Evolutionary conservation across 2,797 vertebrate species (phyloP).

Genomic region (Xenops minutus): DNA sequence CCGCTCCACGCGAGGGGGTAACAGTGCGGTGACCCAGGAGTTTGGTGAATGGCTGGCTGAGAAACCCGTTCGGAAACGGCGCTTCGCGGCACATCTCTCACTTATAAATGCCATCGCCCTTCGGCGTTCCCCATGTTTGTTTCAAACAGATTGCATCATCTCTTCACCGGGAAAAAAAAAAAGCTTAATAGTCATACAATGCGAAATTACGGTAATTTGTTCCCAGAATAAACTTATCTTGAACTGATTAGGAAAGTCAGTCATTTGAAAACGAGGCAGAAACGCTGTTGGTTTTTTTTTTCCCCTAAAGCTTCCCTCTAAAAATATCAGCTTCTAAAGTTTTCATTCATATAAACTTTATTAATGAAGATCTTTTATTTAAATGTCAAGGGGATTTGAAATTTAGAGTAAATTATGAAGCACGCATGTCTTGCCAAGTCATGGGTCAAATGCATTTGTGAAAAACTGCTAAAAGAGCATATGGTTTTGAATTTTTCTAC

Average conservation of each 20-base stretch:
- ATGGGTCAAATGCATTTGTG: constrained; percentile 84
- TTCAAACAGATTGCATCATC: constrained; percentile 39
- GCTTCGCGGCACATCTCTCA: not conserved
- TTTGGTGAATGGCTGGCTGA: no score
- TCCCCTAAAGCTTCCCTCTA: constrained; percentile 31
- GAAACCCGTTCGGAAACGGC: not conserved
- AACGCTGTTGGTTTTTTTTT: not conserved
- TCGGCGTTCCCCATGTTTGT: constrained; percentile 18
- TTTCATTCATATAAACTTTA: constrained; percentile 84
- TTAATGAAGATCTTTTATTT: constrained; percentile 84
- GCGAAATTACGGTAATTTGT: constrained; percentile 69
- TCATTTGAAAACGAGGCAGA: constrained; percentile 67
- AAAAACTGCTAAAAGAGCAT: constrained; percentile 83
- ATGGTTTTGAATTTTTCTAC: constrained; percentile 85
- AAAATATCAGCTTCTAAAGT: constrained; percentile 79
- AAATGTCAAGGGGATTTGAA: constrained; percentile 80
- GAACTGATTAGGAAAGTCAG: constrained; percentile 78
- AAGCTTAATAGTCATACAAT: not conserved
- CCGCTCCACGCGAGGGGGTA: not conserved
- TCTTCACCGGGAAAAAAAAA: not conserved
- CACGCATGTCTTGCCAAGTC: constrained; percentile 79
- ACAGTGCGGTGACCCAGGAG: not conserved
- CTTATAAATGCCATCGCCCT: not conserved
- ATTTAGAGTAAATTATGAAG: constrained; percentile 82
- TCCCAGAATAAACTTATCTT: constrained; percentile 75